Evolutionary conservation across 2,888 invertebrate species (phyloP), one percentile per base, ranked within the genome.

Genomic region (Craniophora ligustri): DNA sequence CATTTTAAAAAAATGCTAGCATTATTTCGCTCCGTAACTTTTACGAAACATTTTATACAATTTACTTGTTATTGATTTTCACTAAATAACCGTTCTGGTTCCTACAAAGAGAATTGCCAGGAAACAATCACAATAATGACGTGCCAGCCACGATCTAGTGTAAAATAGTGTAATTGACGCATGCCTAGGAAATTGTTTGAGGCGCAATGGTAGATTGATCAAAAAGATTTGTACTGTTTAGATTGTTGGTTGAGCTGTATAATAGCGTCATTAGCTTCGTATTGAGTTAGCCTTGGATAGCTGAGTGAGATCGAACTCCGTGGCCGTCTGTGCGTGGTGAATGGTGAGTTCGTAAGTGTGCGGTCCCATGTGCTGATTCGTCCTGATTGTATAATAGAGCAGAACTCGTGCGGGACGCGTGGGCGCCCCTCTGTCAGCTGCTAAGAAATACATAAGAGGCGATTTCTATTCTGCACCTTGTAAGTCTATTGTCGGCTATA

Each of bases 351-450:
- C 46, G 49, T 36, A 42, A 38, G 47, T 38, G 40, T 40, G 65
- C 73, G 81, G 78, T 82, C 78, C 79, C 72, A 79, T 76, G 88
- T 83, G 91, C 85, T 89, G 90, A 92, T 91, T 91, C 85, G 86
- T 76, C 79, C 85, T 91, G 91, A 92, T 92, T 92, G 90, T 89
- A 88, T 92, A 92, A 92, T 92, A 71, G 89, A 86, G 76, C 78
- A 72, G 76, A 78, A 80, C 86, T 85, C 85, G 89, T 86, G 88
- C 88, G 81, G 75, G 78, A 77, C 87, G 91, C 89, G 92, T 92
- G 91, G 92, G 91, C 84, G 91, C 82, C 90, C 88, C 89, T 86
- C 82, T 82, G 82, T 87, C 88, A 85, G 74, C 85, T 82, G 72
- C 79, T 80, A 72, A 73, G 74, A 77, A 81, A 81, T 78, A 79